Conservation (phyloP, 2,797 vertebrate species). For the Odontamblyopus lacepedii region DNA sequence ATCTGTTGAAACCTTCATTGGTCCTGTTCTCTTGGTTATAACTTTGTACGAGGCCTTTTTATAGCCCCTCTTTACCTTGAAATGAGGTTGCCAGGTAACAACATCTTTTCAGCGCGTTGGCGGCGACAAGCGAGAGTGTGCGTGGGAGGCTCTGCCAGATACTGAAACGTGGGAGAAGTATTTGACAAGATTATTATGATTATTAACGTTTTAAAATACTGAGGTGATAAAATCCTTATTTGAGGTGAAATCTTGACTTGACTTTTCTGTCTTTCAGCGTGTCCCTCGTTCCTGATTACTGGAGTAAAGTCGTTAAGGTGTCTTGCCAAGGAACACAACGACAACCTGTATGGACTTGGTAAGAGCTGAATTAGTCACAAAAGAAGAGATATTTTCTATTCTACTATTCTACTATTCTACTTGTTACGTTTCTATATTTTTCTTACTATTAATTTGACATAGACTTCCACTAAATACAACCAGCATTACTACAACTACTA, state of each 20-base stretch:
- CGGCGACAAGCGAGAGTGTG: constrained; percentile 4
- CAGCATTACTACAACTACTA: too few relatives aligned
- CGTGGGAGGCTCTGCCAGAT: constrained; percentile 28
- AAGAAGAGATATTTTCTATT: too few relatives aligned
- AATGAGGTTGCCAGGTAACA: constrained; percentile 72
- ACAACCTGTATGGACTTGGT: not conserved
- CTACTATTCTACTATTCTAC: too few relatives aligned
- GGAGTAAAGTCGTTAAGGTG: not conserved
- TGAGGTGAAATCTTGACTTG: not conserved
- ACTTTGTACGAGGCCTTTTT: constrained; percentile 59
- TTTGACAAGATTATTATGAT: not conserved
- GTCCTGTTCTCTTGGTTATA: not conserved
- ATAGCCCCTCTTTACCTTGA: constrained; percentile 66
- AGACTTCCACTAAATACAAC: too few relatives aligned
- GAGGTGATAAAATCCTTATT: not conserved
- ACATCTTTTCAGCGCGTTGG: constrained; percentile 38
- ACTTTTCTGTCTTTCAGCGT: not conserved
- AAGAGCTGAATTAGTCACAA: not conserved
- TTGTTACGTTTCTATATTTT: too few relatives aligned
- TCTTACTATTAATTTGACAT: too few relatives aligned
- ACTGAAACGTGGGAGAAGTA: not conserved
- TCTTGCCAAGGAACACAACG: not conserved
- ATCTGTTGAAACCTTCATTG: not conserved
- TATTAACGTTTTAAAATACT: not conserved
- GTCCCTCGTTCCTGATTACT: not conserved